Evolutionary conservation across 2,797 vertebrate species (phyloP).

Genomic region (Spinus pinus): DNA sequence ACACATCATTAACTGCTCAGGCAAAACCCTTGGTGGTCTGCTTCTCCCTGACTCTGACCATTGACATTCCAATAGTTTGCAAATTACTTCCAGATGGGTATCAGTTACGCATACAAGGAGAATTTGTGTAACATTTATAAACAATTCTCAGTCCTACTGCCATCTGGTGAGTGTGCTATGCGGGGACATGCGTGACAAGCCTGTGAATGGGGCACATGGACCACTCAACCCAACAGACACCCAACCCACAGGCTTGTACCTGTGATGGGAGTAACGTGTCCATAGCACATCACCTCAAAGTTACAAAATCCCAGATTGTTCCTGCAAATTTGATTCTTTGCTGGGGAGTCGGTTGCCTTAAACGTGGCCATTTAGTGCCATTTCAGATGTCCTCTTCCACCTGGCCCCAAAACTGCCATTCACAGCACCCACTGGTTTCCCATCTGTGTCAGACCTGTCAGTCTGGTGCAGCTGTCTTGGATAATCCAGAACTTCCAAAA

Average conservation of each 20-base stretch:
- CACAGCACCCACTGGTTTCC: not conserved
- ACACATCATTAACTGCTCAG: constrained; percentile 61
- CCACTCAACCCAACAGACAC: not conserved
- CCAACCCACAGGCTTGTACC: not conserved
- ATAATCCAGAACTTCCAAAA: not conserved
- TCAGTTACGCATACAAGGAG: constrained; percentile 53
- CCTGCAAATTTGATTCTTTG: not conserved
- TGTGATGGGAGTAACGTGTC: not conserved
- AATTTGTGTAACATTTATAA: constrained; percentile 64
- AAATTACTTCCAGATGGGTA: constrained; percentile 80
- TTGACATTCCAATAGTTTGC: constrained; percentile 46
- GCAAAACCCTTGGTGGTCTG: constrained; percentile 58
- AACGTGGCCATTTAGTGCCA: not conserved
- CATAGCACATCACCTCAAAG: not conserved
- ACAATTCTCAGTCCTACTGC: constrained; percentile 39
- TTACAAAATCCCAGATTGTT: not conserved
- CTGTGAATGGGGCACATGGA: not conserved
- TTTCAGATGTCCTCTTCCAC: not conserved
- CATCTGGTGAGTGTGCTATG: not conserved
- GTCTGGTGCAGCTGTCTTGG: rapidly evolving
- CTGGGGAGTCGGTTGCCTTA: not conserved
- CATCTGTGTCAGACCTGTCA: not conserved
- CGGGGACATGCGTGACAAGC: rapidly evolving
- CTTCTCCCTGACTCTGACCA: constrained; percentile 50
- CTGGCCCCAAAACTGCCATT: not conserved